Evolutionary conservation across 2,113 vertebrate species (phyloP), one percentile per base, ranked within the genome.

Genomic region (Oenanthe oenanthe): DNA sequence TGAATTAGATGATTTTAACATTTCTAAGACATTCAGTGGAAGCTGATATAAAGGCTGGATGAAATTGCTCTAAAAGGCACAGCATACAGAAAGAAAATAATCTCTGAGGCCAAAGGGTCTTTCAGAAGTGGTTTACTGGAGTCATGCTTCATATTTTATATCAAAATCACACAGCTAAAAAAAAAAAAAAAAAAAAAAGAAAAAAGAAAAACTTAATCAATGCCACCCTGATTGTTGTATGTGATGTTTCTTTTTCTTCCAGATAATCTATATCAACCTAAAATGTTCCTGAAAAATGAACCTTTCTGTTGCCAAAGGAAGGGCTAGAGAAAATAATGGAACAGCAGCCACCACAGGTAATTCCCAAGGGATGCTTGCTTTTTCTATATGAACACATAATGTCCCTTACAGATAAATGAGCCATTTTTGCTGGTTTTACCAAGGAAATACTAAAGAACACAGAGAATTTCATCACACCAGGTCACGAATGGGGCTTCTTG

Each of bases 51-150:
- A n/a, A 79, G 26, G 38, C n/a, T 88, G 71, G 80, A 85, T 76
- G 29, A 62, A 85, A 75, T n/a, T 50, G n/a, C 22, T 93, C 36
- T 89, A 91, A 91, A 90, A 92, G 50, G 66, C 36, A 38, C 12
- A 62, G 58, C 25, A 76, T 11, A 21, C 15, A 13, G 47, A 88
- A 92, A 83, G 17, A 21, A 28, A 36, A 14, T 17, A 42, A 95
- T 47, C 63, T 92, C 43, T 17, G 12, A 89, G 67, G 43, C 22
- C 60, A 63, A 21, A 74, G 29, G 7, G 9, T 43, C 51, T 31
- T 85, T 76, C 71, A 58, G 40, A 83, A 85, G 19, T 43, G 26
- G 58, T 76, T 73, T 79, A 58, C 62, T 76, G 29, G 26, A 76
- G 82, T 80, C 47, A 43, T 83, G 17, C 50, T 88, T 31, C 19